A percentile compares a stretch with the other conserved stretches of the same genome.
phyloP scores from a whole-genome alignment of 2,888 invertebrate species.

The Pheosia tremula region DNA sequence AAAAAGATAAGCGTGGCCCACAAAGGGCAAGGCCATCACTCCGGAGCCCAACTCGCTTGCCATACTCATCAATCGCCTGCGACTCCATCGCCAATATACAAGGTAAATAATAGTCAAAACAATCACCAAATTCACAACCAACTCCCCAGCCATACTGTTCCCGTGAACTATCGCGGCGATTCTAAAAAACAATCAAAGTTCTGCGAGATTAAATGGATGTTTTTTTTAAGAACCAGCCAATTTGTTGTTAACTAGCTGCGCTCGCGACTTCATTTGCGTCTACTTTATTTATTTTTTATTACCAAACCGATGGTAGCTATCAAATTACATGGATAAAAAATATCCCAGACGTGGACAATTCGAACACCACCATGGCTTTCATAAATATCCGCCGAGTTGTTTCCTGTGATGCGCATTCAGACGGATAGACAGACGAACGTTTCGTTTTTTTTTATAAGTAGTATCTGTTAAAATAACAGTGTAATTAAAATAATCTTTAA shows the following conservation, averaged over 20 bases:
- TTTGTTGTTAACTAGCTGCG: neutral
- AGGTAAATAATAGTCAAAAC: constrained; percentile 22
- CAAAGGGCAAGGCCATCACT: constrained; percentile 25
- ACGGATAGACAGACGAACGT: too few relatives aligned
- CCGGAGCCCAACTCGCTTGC: constrained; percentile 29
- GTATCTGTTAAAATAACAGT: too few relatives aligned
- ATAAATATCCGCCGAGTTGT: too few relatives aligned
- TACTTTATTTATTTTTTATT: neutral
- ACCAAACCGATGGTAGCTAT: too few relatives aligned
- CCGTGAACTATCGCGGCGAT: neutral
- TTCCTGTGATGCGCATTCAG: too few relatives aligned
- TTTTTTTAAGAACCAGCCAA: neutral
- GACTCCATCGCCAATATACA: constrained; percentile 25
- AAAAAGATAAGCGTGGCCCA: constrained; percentile 41
- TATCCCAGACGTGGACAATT: too few relatives aligned
- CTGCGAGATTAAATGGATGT: neutral
- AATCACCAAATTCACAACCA: constrained; percentile 13
- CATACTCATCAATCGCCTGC: constrained; percentile 26
- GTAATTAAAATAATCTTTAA: too few relatives aligned
- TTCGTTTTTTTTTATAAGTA: too few relatives aligned
- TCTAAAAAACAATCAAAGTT: neutral
- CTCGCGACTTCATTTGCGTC: neutral
- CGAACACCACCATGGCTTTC: too few relatives aligned
- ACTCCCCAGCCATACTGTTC: neutral
- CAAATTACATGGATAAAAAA: too few relatives aligned